A percentile compares a stretch with the other conserved stretches of the same genome.
phyloP scores from a whole-genome alignment of 2,797 vertebrate species.

The Miichthys miiuy region DNA sequence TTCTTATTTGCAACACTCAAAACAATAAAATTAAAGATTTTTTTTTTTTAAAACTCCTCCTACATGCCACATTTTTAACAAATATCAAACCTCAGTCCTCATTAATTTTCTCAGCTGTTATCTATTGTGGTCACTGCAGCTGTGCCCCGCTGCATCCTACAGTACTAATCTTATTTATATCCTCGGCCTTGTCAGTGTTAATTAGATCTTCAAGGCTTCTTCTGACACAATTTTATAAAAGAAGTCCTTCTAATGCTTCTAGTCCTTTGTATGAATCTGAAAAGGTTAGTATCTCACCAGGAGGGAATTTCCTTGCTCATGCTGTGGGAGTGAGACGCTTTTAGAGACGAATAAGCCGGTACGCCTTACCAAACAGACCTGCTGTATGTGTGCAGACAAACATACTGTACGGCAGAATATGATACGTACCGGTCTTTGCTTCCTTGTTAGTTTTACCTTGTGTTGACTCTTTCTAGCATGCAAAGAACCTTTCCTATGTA shows the following conservation, averaged over 20 bases:
- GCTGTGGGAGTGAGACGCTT: constrained; percentile 17
- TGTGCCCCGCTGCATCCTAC: constrained; percentile 26
- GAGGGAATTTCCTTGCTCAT: constrained; percentile 23
- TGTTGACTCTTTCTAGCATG: constrained; percentile 71
- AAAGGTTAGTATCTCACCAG: constrained; percentile 22
- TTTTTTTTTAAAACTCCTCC: too few relatives aligned
- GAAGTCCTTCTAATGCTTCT: constrained; percentile 21
- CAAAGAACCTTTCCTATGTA: constrained; percentile 29
- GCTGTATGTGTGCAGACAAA: constrained; percentile 65
- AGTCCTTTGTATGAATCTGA: constrained; percentile 12
- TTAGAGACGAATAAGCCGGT: neutral
- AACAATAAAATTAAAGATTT: neutral
- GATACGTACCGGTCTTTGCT: constrained; percentile 62
- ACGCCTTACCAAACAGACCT: neutral
- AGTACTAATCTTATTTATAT: constrained; percentile 38
- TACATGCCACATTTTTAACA: neutral
- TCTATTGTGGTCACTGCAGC: constrained; percentile 17
- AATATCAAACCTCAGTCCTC: constrained; percentile 4
- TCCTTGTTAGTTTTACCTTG: constrained; percentile 75
- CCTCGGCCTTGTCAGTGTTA: constrained; percentile 22
- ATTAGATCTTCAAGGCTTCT: constrained; percentile 41
- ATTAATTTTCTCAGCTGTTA: constrained; percentile 16
- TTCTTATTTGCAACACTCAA: neutral
- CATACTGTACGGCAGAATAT: neutral
- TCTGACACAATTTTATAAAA: constrained; percentile 47